phyloP scores from a whole-genome alignment of 2,113 vertebrate genomes.

The Campylomormyrus tamandua region DNA sequence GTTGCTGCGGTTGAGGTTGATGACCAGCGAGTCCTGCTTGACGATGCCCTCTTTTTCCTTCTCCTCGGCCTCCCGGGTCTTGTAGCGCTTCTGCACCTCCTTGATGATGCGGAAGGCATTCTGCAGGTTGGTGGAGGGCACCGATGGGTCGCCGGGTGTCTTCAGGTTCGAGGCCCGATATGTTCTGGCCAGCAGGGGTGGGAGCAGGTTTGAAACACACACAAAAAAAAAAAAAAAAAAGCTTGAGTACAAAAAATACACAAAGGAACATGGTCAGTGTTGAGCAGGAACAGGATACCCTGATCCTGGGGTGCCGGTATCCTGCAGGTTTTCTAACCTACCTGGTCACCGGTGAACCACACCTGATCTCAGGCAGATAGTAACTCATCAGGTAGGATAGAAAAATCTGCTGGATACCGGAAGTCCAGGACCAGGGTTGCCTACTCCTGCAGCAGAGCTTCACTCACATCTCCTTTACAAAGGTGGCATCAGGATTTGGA shows the following conservation, averaged over 20 bases:
- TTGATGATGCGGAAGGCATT: constrained; percentile 94
- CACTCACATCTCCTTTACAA: constrained; percentile 91
- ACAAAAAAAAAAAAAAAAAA: background rate
- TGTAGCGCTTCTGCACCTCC: constrained; percentile 92
- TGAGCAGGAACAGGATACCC: background rate
- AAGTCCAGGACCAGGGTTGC: background rate
- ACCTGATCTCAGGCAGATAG: background rate
- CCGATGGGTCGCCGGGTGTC: constrained; percentile 72
- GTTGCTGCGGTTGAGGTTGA: constrained; percentile 91
- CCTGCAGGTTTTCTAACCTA: background rate
- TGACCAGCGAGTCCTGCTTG: constrained; percentile 85
- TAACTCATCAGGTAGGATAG: background rate
- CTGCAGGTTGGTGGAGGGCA: constrained; percentile 88
- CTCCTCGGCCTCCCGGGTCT: constrained; percentile 86
- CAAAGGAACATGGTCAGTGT: background rate
- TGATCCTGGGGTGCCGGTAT: background rate
- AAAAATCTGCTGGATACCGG: background rate
- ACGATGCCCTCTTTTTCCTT: constrained; percentile 95
- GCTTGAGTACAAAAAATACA: background rate
- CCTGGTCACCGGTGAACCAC: background rate
- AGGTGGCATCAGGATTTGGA: constrained; percentile 89
- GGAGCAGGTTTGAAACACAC: background rate
- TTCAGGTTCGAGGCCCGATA: constrained; percentile 91
- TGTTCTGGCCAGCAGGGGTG: constrained; percentile 56
- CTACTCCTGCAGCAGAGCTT: background rate